Percentiles rank a stretch among this genome's conserved stretches.
Evolutionary conservation across 2,113 vertebrate species (phyloP).

Genomic region (Felis catus): DNA sequence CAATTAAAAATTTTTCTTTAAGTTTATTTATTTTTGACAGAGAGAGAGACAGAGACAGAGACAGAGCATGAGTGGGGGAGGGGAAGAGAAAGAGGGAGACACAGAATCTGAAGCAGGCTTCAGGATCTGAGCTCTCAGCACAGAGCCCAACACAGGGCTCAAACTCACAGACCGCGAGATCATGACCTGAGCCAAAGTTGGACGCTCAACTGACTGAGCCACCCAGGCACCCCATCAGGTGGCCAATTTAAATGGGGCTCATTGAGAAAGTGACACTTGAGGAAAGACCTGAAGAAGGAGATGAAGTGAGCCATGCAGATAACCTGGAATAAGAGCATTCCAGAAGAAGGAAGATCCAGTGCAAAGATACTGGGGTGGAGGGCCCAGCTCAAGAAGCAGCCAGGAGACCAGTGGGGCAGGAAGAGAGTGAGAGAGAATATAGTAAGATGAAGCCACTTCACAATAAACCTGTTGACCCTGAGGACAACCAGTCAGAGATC

Average conservation of each 20-base stretch:
- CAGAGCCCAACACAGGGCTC: no score
- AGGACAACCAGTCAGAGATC: background rate
- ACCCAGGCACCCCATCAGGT: no score
- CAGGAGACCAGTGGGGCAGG: background rate
- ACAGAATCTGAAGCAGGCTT: no score
- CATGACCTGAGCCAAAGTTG: no score
- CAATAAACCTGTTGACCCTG: background rate
- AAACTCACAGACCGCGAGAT: no score
- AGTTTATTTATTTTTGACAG: no score
- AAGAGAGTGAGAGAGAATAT: background rate
- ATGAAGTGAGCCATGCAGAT: background rate
- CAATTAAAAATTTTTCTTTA: background rate
- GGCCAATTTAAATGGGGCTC: background rate
- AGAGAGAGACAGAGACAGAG: no score
- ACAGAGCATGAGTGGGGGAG: no score
- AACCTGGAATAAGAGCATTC: background rate
- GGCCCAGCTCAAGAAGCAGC: background rate
- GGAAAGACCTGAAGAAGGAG: background rate
- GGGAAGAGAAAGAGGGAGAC: no score
- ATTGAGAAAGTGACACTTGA: background rate
- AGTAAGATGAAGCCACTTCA: background rate
- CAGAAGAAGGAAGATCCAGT: background rate
- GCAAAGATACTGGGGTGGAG: background rate
- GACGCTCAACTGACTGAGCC: no score
- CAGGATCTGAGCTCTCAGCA: no score